Percentiles rank a stretch among this genome's conserved stretches.
Evolutionary conservation across 1,140 invertebrate genomes (phyloP).

Genomic region (Aphidius ervi): DNA sequence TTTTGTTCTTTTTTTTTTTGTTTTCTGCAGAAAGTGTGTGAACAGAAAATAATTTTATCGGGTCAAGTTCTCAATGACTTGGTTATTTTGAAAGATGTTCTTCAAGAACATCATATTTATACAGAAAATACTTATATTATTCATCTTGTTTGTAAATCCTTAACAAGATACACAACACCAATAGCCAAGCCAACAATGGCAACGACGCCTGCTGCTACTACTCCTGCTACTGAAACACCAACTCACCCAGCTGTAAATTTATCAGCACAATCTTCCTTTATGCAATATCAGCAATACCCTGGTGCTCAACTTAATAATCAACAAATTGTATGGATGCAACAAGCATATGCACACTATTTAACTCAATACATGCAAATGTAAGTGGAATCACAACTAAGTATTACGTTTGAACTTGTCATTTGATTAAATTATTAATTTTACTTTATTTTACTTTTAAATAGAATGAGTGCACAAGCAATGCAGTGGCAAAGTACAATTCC

Average conservation of each 20-base stretch:
- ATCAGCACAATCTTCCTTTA: conserved; percentile 24
- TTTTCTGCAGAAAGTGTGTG: conserved; percentile 64
- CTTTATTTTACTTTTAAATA: conserved; percentile 18
- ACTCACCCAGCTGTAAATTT: conserved; percentile 4
- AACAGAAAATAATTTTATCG: conserved; percentile 87
- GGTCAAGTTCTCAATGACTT: conserved; percentile 80
- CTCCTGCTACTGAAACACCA: too few relatives aligned
- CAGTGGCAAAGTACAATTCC: conserved; percentile 42
- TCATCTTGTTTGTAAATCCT: conserved; percentile 71
- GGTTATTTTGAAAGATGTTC: conserved; percentile 72
- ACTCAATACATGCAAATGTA: conserved; percentile 76
- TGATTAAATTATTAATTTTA: not conserved
- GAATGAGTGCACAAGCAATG: conserved; percentile 45
- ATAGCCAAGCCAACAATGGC: not conserved
- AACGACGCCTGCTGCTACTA: not conserved
- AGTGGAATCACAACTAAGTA: conserved; percentile 25
- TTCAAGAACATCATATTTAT: conserved; percentile 69
- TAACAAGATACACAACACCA: conserved; percentile 20
- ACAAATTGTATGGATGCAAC: conserved; percentile 75
- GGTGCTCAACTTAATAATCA: conserved; percentile 44
- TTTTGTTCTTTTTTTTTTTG: conserved; percentile 10
- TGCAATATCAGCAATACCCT: conserved; percentile 34
- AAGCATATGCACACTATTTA: conserved; percentile 81
- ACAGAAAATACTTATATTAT: conserved; percentile 59
- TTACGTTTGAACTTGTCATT: not conserved